These are phyloP conservation scores for Chloroclystis v-ata DNA, from an alignment of 2,888 invertebrate species.

Conservation along the genomic window DNA sequence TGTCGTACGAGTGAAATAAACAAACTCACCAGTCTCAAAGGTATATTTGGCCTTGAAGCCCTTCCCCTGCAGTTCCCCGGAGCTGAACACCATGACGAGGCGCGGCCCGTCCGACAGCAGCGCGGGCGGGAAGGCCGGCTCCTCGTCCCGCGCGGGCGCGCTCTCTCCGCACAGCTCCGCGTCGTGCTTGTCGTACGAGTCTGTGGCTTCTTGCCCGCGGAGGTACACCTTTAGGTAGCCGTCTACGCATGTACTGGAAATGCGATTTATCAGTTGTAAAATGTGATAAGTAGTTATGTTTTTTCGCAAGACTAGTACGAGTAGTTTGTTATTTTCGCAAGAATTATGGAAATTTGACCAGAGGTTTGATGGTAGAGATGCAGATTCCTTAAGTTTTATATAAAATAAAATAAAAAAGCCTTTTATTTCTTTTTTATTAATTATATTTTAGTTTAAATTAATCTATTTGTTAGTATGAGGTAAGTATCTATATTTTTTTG, in stretches of 20 bases:
- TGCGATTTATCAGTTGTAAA: neutral
- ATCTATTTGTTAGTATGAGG: too few relatives aligned
- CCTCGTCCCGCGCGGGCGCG: conserved; percentile 36
- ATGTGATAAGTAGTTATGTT: too few relatives aligned
- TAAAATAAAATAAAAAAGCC: too few relatives aligned
- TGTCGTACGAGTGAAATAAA: conserved; percentile 87
- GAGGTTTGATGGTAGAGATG: too few relatives aligned
- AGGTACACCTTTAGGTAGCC: conserved; percentile 94
- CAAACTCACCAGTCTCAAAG: conserved; percentile 85
- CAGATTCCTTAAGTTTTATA: too few relatives aligned
- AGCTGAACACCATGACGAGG: conserved; percentile 96
- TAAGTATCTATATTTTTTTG: too few relatives aligned
- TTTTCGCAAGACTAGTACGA: too few relatives aligned
- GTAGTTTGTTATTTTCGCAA: too few relatives aligned
- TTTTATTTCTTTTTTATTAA: too few relatives aligned
- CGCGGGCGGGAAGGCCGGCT: conserved; percentile 82
- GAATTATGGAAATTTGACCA: too few relatives aligned
- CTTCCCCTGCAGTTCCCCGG: conserved; percentile 91
- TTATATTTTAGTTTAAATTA: too few relatives aligned
- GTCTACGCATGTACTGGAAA: conserved; percentile 84
- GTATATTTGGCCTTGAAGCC: conserved; percentile 94
- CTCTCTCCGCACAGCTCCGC: conserved; percentile 92
- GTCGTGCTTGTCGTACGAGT: conserved; percentile 95
- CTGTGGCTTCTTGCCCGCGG: conserved; percentile 94
- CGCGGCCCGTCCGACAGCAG: conserved; percentile 94